Evolutionary conservation across 2,113 vertebrate species (phyloP).

Genomic region (Charadrius vociferus): DNA sequence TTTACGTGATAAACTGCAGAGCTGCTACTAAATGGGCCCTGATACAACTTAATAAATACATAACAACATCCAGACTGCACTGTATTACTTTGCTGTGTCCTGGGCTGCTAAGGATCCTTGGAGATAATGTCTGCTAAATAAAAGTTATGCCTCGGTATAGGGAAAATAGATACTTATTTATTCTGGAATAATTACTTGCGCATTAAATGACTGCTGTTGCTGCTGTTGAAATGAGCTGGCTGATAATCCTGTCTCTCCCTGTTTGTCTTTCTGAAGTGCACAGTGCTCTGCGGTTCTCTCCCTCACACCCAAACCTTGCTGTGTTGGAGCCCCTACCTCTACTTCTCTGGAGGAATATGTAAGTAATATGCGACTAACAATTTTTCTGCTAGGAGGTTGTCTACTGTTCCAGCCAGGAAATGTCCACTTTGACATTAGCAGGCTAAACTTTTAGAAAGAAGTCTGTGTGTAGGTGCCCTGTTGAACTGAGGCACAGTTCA

Average conservation of each 20-base stretch:
- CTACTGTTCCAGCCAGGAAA: not conserved
- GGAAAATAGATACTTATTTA: conserved; percentile 9
- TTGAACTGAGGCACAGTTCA: not conserved
- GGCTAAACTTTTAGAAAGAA: not conserved
- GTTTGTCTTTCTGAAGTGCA: not conserved
- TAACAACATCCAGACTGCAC: conserved; percentile 55
- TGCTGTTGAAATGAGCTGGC: not conserved
- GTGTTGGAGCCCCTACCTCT: not conserved
- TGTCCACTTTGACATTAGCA: not conserved
- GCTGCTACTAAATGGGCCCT: conserved; percentile 68
- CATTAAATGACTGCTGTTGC: not conserved
- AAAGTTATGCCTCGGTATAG: not conserved
- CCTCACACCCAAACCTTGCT: not conserved
- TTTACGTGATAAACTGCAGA: conserved; percentile 72
- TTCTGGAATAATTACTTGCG: not conserved
- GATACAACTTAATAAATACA: conserved; percentile 72
- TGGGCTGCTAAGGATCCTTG: conserved; percentile 11
- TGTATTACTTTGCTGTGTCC: not conserved
- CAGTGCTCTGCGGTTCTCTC: not conserved
- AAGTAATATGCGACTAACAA: not conserved
- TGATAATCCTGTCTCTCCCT: not conserved
- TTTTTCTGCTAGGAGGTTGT: not conserved
- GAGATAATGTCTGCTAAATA: conserved; percentile 8
- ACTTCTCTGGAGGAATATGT: not conserved
- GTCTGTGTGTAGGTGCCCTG: not conserved